Base-by-base conservation (phyloP, 2,888 invertebrate species). In the Minunthozetes semirufus region DNA sequence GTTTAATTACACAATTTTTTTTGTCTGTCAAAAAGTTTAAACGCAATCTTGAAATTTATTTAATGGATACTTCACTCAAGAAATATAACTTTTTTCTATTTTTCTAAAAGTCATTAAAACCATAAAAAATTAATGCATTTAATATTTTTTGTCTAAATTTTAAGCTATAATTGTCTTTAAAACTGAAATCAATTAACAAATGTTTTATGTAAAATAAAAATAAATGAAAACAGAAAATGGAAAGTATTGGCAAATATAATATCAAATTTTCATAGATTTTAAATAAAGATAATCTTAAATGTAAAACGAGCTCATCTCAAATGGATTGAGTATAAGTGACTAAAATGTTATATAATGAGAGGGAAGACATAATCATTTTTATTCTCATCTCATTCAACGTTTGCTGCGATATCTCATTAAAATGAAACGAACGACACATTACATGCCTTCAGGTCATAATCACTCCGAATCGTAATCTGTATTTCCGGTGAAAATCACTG, bases 401-500 rank as follows among this genome's bases (percentile, higher is more conserved):
- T 56, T 63, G 5, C 1, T 33, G 11, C 4, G 15, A 63, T 56
- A 56, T 56, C 56, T 56, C 56, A 63, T 63, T 33, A 63, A 59
- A 59, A 59, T 27, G 59, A 27, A 25, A 25, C 25, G 29, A 59
- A 63, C 33, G 61, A 63, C 33, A 63, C 61, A 63, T 22, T 25
- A n/a, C n/a, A 63, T 29, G 17, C 33, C 59, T 29, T 2, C 4
- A 9, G 33, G 33, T 33, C 61, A 33, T 63, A 63, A 63, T 63
- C 29, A 63, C 33, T 27, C 17, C 3, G 17, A 59, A 63, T 4
- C 33, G 33, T 63, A 63, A 63, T 33, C 6, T 63, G 61, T 63
- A 63, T 63, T 63, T 63, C 61, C 61, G 61, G 61, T 63, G 61
- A 15, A 15, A 63, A 59, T 33, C 56, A 56, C 19, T 56, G n/a